A percentile compares a stretch with the other conserved stretches of the same genome.
phyloP scores from a whole-genome alignment of 2,797 vertebrate species.

The Champsocephalus gunnari region DNA sequence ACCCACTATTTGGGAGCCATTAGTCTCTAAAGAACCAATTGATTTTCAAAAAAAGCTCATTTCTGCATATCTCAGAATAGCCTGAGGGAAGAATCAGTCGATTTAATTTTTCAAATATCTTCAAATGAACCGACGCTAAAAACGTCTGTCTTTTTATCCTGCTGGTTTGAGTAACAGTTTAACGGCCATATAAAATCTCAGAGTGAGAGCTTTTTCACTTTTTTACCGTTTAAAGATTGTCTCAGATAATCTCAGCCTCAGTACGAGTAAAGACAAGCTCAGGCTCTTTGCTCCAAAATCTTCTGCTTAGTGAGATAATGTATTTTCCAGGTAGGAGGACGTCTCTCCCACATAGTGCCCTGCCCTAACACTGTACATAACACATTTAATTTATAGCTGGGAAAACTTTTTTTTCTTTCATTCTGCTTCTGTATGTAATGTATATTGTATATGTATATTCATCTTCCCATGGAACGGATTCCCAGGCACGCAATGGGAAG shows the following conservation, averaged over 20 bases:
- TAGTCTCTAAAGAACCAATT: slow-evolving; percentile 22
- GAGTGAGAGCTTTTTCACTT: slow-evolving; percentile 24
- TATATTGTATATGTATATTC: slow-evolving; percentile 13
- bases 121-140: slow-evolving; percentile 8
- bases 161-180: slow-evolving; percentile 21
- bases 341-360: slow-evolving; percentile 57
- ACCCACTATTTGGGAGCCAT: slow-evolving; percentile 23
- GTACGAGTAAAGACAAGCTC: slow-evolving; percentile 33
- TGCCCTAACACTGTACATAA: slow-evolving; percentile 47
- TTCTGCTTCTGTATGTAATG: slow-evolving; percentile 20
- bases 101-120: neutral
- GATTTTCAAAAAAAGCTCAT: slow-evolving; percentile 30
- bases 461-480: slow-evolving; percentile 37
- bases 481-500: slow-evolving; percentile 34
- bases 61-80: neutral
- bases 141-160: neutral
- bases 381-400: slow-evolving; percentile 47
- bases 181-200: slow-evolving; percentile 33
- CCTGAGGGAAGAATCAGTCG: neutral
- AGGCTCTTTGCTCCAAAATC: slow-evolving; percentile 11
- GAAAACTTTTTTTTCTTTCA: neutral
- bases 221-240: slow-evolving; percentile 35
- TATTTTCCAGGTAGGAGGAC: slow-evolving; percentile 65
- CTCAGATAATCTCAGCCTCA: slow-evolving; percentile 25
- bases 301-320: slow-evolving; percentile 60